Base-by-base conservation (phyloP, 1,140 invertebrate species). In the Drosophila nebulosa region DNA sequence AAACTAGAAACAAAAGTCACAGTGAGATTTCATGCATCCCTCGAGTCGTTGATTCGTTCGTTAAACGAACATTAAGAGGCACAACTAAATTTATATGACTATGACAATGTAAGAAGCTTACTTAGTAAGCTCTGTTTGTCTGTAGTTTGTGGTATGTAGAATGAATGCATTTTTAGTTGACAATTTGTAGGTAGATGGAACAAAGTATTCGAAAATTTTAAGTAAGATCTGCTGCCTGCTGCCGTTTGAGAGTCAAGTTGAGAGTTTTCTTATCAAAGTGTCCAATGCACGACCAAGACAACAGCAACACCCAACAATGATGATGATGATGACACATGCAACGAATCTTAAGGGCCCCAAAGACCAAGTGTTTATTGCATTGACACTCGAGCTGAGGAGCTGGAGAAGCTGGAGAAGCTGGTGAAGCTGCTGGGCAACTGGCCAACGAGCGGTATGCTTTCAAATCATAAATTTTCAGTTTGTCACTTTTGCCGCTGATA, bases 401-500 rank as follows among this genome's bases (percentile, higher is more conserved):
- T 30, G 27, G 27, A 9, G 27, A 9, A 27, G 27, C 27, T 30
- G 27, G n/a, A n/a, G n/a, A n/a, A n/a, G 57, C 51, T 30, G 27
- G 27, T 30, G 27, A 9, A 27, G 27, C 27, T 30, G 27, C 1
- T 10, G 27, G 10, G 1, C 27, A 30, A 9, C 27, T 0, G 10
- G 27, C 42, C 1, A 42, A 53, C 67, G 6, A 35, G 46, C 81
- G 83, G 79, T 78, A 78, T 74, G 81, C 83, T 86, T 86, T 86
- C 67, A 78, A 86, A 88, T 83, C 81, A 86, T 86, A 86, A 86
- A 86, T 86, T 88, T 86, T 53, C 51, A 88, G 78, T 88, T 86
- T 86, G 83, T 86, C 81, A 86, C 81, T 86, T 86, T 74, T 66
- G 51, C 58, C 58, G 27, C 69, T 88, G 81, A 86, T 86, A 86